These are phyloP conservation scores for Cremastobaeus sp. DNA, from an alignment of 2,888 invertebrate genomes.

Conservation along the genomic window DNA sequence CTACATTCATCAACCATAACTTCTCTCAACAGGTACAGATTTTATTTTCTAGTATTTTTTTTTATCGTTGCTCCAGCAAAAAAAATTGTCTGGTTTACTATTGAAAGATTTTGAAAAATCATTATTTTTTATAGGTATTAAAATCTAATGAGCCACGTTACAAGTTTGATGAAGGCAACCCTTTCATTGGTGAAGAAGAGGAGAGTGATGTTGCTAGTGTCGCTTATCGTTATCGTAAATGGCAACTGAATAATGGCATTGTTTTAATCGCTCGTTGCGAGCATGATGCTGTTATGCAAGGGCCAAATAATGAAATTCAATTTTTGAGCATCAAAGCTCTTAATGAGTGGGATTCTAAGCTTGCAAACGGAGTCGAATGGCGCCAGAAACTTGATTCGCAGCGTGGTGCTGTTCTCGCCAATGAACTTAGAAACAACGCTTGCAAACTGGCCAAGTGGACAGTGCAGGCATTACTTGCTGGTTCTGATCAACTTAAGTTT, in stretches of 20 bases:
- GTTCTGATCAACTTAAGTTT: constrained; percentile 98
- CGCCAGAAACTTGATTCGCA: constrained; percentile 98
- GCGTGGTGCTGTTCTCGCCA: constrained; percentile 98
- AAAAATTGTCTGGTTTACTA: background rate
- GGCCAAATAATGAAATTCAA: constrained; percentile 92
- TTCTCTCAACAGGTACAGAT: constrained; percentile 82
- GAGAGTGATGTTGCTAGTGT: constrained; percentile 96
- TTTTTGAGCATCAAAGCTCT: constrained; percentile 97
- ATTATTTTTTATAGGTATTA: constrained; percentile 79
- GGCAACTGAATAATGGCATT: constrained; percentile 96
- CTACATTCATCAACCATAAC: constrained; percentile 99
- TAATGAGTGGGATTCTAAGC: constrained; percentile 99
- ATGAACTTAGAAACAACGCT: constrained; percentile 99
- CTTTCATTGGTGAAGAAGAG: constrained; percentile 94
- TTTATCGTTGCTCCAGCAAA: too few relatives aligned
- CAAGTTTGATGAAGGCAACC: constrained; percentile 94
- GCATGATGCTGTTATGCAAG: constrained; percentile 95
- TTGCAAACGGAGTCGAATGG: constrained; percentile 98
- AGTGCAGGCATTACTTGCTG: constrained; percentile 94
- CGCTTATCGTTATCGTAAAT: constrained; percentile 97
- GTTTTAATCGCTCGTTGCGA: constrained; percentile 96
- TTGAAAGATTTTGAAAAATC: background rate
- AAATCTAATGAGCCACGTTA: constrained; percentile 88
- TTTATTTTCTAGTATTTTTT: background rate
- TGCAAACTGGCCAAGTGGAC: constrained; percentile 99